Conservation (phyloP, 2,888 invertebrate species). For the Drosophila macrospina region DNA sequence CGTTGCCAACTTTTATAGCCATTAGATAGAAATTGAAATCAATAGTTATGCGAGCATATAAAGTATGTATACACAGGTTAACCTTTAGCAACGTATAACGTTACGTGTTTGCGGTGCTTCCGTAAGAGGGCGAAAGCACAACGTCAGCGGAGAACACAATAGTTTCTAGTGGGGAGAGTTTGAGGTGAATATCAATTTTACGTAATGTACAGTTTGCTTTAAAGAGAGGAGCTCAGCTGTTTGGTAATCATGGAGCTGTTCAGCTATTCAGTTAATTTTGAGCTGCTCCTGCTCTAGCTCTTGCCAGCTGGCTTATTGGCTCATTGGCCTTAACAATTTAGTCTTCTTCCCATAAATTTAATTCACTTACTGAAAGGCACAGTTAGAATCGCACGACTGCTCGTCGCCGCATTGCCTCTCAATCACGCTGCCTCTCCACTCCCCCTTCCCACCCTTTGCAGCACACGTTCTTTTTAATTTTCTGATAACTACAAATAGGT, state of each 20-base stretch:
- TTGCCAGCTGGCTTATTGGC: conserved; percentile 17
- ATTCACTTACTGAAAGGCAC: conserved; percentile 70
- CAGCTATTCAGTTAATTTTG: conserved; percentile 2
- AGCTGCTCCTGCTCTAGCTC: background rate
- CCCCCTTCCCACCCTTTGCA: conserved; percentile 1
- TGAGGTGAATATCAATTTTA: background rate
- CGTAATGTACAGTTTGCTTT: conserved; percentile 17
- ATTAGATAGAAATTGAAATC: conserved; percentile 56
- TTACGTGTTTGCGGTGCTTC: conserved; percentile 22
- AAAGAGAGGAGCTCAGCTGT: background rate
- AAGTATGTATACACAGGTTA: conserved; percentile 10
- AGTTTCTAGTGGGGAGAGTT: background rate
- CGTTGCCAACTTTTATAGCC: conserved; percentile 43
- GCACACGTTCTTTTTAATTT: conserved; percentile 76
- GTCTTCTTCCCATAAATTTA: conserved; percentile 64
- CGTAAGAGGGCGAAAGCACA: conserved; percentile 19
- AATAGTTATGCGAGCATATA: conserved; percentile 47
- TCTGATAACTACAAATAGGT: conserved; percentile 82
- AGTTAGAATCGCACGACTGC: conserved; percentile 75
- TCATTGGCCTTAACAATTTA: conserved; percentile 48
- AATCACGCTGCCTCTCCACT: conserved; percentile 19
- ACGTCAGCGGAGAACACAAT: background rate
- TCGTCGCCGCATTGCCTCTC: conserved; percentile 40
- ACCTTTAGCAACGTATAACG: conserved; percentile 13
- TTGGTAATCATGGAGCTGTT: background rate